Base-by-base conservation (phyloP, 2,113 vertebrate genomes). In the Galeopterus variegatus region DNA sequence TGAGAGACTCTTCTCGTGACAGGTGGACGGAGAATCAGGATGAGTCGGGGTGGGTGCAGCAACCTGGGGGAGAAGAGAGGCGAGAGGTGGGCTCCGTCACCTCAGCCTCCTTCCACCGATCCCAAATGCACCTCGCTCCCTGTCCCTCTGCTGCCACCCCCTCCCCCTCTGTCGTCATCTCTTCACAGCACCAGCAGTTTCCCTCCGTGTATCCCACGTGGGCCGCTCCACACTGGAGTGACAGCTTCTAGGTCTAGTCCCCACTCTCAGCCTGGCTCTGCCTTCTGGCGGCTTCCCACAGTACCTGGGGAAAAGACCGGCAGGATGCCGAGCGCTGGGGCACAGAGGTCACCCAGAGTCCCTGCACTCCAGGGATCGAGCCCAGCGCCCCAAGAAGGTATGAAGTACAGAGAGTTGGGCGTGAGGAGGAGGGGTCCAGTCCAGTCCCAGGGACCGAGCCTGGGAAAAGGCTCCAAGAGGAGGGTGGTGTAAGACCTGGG, bases 131-230 rank as follows among this genome's bases (percentile, higher is more conserved):
- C 6, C 48, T 8, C 13, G 0, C 6, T 48, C 56, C 33, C 73
- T 1, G 3, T 0, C 6, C 54, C 45, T 17, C 45, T 3, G 0
- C 36, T 1, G 0, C 36, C 0, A 0, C 36, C 50, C 4, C 6
- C 0, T 3, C 0, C 6, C 2, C 8, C n/a, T 41, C 94, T 7
- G 56, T 28, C 17, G 1, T 14, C n/a, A 1, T 1, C 64, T 69
- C 21, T 69, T 21, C 64, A 15, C 0, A 9, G 17, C 8, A 6
- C 3, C 13, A 0, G 24, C 1, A 36, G 83, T 21, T 18, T 15
- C 11, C 41, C 62, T 41, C 14, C 3, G 31, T 45, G 31, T 1
- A 1, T 19, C n/a, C 41, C 41, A 12, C 1, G 1, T 0, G 24
- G 0, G 19, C 45, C 15, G 52, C 52, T 8, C 11, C 31, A 0